Evolutionary conservation across 2,113 vertebrate species (phyloP).

Genomic region (Calidris pugnax): DNA sequence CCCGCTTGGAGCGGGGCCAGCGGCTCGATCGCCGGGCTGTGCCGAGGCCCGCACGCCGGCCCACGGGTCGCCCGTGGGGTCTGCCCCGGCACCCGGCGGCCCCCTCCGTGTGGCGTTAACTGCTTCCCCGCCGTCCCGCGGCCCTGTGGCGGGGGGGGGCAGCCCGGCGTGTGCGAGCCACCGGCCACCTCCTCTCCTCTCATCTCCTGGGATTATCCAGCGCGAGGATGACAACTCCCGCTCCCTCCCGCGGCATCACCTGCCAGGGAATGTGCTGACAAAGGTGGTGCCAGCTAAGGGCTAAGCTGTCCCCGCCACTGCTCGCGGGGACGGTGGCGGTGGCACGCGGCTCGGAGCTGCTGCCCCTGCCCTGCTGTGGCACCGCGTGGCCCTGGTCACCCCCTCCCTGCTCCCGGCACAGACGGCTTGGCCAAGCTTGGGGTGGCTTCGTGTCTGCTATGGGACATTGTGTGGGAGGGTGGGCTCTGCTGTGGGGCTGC

Average conservation of each 20-base stretch:
- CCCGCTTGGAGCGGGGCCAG: conserved; percentile 11
- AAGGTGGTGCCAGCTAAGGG: background rate
- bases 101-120: background rate
- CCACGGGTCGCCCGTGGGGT: background rate
- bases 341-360: background rate
- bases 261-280: background rate
- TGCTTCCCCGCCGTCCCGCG: background rate
- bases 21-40: background rate
- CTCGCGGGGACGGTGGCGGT: background rate
- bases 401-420: background rate
- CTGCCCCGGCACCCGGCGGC: background rate
- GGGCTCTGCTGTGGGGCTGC: background rate
- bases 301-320: background rate
- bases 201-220: conserved; percentile 9
- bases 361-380: background rate
- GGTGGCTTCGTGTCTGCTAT: background rate
- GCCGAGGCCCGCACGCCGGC: background rate
- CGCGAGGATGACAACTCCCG: background rate
- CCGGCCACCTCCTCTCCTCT: background rate
- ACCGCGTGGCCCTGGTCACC: background rate
- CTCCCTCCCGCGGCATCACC: conserved; percentile 20
- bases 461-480: background rate
- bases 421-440: background rate
- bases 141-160: background rate
- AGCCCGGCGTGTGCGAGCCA: background rate